Evolutionary conservation across 2,113 vertebrate genomes (phyloP).

Genomic region (Galeopterus variegatus): DNA sequence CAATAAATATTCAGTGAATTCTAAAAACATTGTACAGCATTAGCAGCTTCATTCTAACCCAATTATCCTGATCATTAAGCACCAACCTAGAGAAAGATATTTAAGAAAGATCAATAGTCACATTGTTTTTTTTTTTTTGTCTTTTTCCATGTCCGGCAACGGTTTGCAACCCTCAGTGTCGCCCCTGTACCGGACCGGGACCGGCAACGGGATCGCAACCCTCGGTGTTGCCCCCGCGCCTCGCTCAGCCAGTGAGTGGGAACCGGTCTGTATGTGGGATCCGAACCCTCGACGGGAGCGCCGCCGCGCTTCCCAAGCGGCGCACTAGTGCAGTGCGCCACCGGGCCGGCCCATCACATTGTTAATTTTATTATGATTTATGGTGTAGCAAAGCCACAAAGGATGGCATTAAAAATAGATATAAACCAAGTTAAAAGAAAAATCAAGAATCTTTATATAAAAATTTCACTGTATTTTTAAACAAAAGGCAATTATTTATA

Average conservation of each 20-base stretch:
- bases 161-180: too few relatives aligned
- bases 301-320: too few relatives aligned
- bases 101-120: neutral
- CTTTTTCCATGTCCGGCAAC: too few relatives aligned
- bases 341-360: too few relatives aligned
- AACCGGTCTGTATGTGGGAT: too few relatives aligned
- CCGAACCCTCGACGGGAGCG: too few relatives aligned
- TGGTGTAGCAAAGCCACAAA: neutral
- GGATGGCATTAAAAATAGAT: neutral
- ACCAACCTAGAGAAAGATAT: neutral
- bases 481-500: neutral
- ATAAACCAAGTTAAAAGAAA: neutral
- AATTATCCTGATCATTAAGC: neutral
- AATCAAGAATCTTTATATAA: slow-evolving; percentile 24
- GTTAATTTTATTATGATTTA: neutral
- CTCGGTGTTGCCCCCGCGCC: too few relatives aligned
- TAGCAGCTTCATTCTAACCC: neutral
- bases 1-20: neutral
- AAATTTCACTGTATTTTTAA: neutral
- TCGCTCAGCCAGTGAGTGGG: too few relatives aligned
- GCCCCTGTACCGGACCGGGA: too few relatives aligned
- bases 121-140: too few relatives aligned
- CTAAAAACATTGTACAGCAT: neutral
- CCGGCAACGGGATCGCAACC: too few relatives aligned
- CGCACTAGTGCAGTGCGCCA: too few relatives aligned